Conservation (phyloP, 2,888 invertebrate genomes). For the Ophion ventricosus region DNA sequence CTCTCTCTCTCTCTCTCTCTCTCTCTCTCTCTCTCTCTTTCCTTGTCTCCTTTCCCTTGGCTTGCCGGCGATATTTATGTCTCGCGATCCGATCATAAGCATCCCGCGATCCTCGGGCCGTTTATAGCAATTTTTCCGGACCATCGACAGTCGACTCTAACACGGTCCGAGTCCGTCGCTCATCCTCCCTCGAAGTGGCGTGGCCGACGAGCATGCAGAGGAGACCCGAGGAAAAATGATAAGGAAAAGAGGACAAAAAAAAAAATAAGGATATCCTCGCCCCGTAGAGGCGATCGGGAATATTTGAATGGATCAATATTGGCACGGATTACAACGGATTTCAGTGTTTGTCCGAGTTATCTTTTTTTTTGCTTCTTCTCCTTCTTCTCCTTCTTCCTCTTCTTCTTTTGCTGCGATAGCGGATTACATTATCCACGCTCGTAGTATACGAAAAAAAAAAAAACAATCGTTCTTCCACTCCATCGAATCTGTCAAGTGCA, state of each 20-base stretch:
- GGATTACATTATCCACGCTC: slow-evolving; percentile 1
- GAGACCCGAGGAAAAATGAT: slow-evolving; percentile 1
- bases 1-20: slow-evolving; percentile 21
- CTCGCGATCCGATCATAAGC: slow-evolving; percentile 20
- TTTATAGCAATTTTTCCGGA: slow-evolving; percentile 56
- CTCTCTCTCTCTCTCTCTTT: slow-evolving; percentile 15
- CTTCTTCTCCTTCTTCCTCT: neutral
- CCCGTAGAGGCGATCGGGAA: slow-evolving; percentile 9
- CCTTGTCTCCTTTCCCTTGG: slow-evolving; percentile 1
- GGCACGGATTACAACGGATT: slow-evolving; percentile 50
- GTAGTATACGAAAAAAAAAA: neutral
- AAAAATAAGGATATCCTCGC: slow-evolving; percentile 19
- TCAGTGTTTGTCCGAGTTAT: slow-evolving; percentile 12
- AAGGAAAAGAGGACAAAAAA: slow-evolving; percentile 30
- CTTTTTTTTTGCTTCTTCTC: neutral
- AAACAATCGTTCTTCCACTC: neutral
- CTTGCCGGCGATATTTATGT: slow-evolving; percentile 14
- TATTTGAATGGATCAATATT: slow-evolving; percentile 62
- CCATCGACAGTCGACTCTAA: slow-evolving; percentile 42
- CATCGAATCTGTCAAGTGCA: slow-evolving; percentile 9
- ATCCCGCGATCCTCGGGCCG: slow-evolving; percentile 19
- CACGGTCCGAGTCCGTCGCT: neutral
- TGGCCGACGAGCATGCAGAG: slow-evolving; percentile 26
- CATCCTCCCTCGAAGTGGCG: neutral
- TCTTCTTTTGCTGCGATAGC: neutral